phyloP scores from a whole-genome alignment of 1,140 invertebrate genomes.

The Neodiprion lecontei region DNA sequence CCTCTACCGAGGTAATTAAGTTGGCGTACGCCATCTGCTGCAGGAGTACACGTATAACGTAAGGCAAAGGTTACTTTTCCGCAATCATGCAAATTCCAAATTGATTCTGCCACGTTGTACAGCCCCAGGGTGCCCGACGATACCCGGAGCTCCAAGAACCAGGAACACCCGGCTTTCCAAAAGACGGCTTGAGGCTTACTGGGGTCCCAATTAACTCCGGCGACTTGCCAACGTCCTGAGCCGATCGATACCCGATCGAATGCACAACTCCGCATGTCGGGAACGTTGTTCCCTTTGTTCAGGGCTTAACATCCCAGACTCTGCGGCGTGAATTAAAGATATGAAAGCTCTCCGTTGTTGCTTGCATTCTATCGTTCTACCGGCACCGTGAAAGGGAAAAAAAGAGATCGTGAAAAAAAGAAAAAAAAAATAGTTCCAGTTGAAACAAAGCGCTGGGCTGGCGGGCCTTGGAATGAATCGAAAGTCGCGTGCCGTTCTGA shows the following conservation, averaged over 20 bases:
- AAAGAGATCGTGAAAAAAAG: too few relatives aligned
- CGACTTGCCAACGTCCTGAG: background rate
- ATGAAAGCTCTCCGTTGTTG: too few relatives aligned
- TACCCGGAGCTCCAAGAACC: background rate
- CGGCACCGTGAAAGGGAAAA: too few relatives aligned
- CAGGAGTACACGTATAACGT: background rate
- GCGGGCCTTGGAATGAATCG: conserved; percentile 9
- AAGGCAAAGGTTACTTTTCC: conserved; percentile 7
- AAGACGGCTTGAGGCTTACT: background rate
- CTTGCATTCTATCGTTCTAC: too few relatives aligned
- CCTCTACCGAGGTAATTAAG: background rate
- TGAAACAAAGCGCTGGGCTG: background rate
- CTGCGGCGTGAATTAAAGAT: too few relatives aligned
- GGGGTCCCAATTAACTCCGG: background rate
- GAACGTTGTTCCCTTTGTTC: too few relatives aligned
- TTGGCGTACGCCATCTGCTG: background rate
- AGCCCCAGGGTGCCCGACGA: background rate
- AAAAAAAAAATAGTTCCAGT: background rate
- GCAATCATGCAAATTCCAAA: conserved; percentile 5
- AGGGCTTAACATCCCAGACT: too few relatives aligned
- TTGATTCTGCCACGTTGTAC: background rate
- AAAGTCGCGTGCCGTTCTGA: conserved; percentile 16
- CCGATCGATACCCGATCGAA: background rate
- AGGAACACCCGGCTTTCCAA: background rate
- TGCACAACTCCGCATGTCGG: too few relatives aligned